Evolutionary conservation across 2,888 invertebrate species (phyloP).

Genomic region (Meiosimyza decipiens): DNA sequence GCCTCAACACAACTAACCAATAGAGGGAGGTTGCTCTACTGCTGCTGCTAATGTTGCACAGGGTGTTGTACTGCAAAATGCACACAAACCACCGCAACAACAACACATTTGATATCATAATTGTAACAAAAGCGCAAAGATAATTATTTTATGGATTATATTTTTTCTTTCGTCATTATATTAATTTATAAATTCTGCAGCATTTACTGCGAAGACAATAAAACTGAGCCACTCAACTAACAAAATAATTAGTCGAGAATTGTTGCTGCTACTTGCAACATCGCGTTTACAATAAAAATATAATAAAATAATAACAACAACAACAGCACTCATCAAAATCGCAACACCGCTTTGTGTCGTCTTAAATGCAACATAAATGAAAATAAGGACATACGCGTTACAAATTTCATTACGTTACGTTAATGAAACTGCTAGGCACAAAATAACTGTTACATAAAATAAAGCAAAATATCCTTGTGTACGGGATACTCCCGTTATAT

Average conservation of each 20-base stretch:
- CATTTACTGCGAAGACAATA: slow-evolving; percentile 59
- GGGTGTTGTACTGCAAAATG: not conserved
- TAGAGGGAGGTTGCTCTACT: not conserved
- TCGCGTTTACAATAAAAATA: not conserved
- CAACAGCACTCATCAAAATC: not conserved
- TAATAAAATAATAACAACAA: not conserved
- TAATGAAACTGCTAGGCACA: not conserved
- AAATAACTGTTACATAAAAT: not conserved
- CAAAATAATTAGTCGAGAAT: slow-evolving; percentile 64
- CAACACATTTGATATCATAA: slow-evolving; percentile 4
- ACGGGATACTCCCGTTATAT: too few species aligned
- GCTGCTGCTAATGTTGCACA: slow-evolving; percentile 23
- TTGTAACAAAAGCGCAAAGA: slow-evolving; percentile 21
- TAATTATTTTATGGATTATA: slow-evolving; percentile 1
- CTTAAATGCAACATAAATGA: not conserved
- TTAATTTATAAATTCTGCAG: slow-evolving; percentile 24
- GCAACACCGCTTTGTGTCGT: too few species aligned
- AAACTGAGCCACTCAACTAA: slow-evolving; percentile 64
- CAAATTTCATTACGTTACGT: not conserved
- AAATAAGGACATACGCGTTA: slow-evolving; percentile 16
- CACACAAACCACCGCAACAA: slow-evolving; percentile 7
- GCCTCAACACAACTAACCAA: too few species aligned
- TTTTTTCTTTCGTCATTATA: slow-evolving; percentile 8
- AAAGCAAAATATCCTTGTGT: too few species aligned
- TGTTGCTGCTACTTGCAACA: slow-evolving; percentile 51